These are phyloP conservation scores for Drosophila ohnishii DNA, from an alignment of 1,140 invertebrate genomes.

Conservation along the genomic window DNA sequence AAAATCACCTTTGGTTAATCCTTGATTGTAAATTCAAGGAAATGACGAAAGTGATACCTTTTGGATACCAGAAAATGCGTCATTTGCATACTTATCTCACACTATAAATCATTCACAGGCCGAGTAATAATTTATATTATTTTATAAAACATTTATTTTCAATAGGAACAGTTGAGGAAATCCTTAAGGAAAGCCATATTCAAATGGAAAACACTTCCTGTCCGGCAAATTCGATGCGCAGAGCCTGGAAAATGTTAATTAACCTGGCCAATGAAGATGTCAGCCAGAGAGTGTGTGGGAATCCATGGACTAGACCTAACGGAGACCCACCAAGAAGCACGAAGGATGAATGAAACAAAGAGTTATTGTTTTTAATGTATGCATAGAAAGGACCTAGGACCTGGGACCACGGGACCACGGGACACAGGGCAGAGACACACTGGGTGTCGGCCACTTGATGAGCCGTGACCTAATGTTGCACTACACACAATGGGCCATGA, in stretches of 20 bases:
- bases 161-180: neutral
- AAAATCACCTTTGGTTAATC: slow-evolving; percentile 16
- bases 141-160: no score
- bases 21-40: slow-evolving; percentile 9
- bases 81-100: neutral
- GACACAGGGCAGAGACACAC: neutral
- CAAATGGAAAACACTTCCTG: slow-evolving; percentile 34
- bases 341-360: slow-evolving; percentile 63
- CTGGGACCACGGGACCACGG: slow-evolving; percentile 5
- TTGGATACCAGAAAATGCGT: slow-evolving; percentile 11
- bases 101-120: neutral
- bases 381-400: slow-evolving; percentile 38
- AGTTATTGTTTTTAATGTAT: slow-evolving; percentile 78
- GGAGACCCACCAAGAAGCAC: slow-evolving; percentile 61
- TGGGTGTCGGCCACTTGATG: slow-evolving; percentile 51
- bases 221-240: slow-evolving; percentile 9
- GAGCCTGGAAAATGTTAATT: slow-evolving; percentile 26
- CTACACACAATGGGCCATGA: slow-evolving; percentile 75
- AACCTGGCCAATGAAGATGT: slow-evolving; percentile 31
- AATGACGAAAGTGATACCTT: slow-evolving; percentile 10
- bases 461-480: slow-evolving; percentile 78
- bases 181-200: neutral
- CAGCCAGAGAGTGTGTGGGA: slow-evolving; percentile 25
- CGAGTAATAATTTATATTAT: neutral
- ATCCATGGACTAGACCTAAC: slow-evolving; percentile 24